Evolutionary conservation across 2,797 vertebrate species (phyloP).

Genomic region (Ceryle rudis): DNA sequence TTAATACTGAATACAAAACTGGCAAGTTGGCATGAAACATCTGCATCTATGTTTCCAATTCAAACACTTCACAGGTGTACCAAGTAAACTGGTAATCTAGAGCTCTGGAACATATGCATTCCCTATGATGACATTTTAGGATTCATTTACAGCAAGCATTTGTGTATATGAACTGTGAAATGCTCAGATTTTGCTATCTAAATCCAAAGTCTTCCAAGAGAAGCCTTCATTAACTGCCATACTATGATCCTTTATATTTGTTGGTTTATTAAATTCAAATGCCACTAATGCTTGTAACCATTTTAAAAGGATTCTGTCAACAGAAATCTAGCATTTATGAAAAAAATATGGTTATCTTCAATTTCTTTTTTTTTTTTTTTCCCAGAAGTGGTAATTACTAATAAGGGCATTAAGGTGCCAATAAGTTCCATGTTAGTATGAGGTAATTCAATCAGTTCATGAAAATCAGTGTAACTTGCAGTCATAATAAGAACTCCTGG

Average conservation of each 20-base stretch:
- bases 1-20: neutral
- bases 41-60: neutral
- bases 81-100: neutral
- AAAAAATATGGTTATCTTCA: too few species aligned
- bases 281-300: neutral
- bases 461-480: neutral
- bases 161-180: neutral
- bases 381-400: neutral
- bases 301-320: neutral
- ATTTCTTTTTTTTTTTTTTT: too few species aligned
- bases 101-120: fast-evolving
- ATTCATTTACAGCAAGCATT: neutral
- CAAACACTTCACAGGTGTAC: neutral
- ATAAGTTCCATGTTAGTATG: neutral
- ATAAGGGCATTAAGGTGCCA: neutral
- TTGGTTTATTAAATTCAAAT: neutral
- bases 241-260: neutral
- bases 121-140: neutral
- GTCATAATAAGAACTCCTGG: neutral
- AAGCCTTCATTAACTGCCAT: neutral
- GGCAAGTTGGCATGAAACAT: neutral
- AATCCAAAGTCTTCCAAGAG: neutral
- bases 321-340: neutral
- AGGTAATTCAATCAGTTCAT: neutral
- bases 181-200: neutral